phyloP scores from a whole-genome alignment of 92 coral and sea anemone species.

The Phenganax marumi region DNA sequence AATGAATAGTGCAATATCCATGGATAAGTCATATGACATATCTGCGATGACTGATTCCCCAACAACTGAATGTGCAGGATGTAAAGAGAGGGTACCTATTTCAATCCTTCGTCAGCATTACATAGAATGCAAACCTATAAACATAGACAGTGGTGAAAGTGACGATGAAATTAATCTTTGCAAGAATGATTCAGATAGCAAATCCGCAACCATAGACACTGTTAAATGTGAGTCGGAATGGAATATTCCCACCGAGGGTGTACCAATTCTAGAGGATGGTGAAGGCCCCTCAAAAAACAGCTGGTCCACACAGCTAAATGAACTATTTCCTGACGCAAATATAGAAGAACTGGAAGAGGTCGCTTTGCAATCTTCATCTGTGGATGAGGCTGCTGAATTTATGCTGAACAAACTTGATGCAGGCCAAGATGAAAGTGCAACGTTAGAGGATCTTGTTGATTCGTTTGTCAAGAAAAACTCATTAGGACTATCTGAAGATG shows the following conservation, averaged over 20 bases:
- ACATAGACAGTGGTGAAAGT: background rate
- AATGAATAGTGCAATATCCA: slow-evolving; percentile 36
- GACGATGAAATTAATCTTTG: background rate
- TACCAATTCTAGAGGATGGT: background rate
- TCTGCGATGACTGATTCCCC: slow-evolving; percentile 34
- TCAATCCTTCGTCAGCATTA: slow-evolving; percentile 32
- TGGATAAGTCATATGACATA: slow-evolving; percentile 9
- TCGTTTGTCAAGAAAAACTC: background rate
- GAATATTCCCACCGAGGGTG: background rate
- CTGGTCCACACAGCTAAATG: slow-evolving; percentile 27
- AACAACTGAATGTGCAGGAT: slow-evolving; percentile 37
- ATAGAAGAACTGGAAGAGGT: slow-evolving; percentile 6
- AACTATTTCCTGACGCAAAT: slow-evolving; percentile 7
- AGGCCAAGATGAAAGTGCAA: background rate
- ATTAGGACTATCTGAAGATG: slow-evolving; percentile 1
- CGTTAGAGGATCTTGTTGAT: slow-evolving; percentile 8
- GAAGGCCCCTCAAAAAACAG: background rate
- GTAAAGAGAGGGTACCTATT: slow-evolving; percentile 32
- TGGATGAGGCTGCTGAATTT: slow-evolving; percentile 31
- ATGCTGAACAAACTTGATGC: background rate
- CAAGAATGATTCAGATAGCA: no score
- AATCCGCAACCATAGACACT: background rate
- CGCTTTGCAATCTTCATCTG: slow-evolving; percentile 6
- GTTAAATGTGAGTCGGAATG: background rate
- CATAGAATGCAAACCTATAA: background rate